These are phyloP conservation scores for Drosophila simulans DNA, from an alignment of 1,140 invertebrate species.

Conservation along the genomic window DNA sequence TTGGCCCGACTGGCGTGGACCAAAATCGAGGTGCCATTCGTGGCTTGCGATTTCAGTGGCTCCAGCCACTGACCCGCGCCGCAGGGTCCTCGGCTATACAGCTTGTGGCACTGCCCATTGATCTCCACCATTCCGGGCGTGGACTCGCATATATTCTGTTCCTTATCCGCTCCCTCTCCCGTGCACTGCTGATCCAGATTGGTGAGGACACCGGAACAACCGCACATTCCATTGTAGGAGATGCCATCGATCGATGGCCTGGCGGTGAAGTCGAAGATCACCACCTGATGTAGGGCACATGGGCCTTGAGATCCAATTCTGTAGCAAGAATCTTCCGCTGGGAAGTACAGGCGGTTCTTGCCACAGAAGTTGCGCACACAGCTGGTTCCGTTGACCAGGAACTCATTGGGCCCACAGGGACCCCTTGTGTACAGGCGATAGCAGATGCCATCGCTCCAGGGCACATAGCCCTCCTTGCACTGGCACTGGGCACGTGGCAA, in stretches of 20 bases:
- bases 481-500: constrained; percentile 85
- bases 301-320: constrained; percentile 90
- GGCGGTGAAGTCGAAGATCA: constrained; percentile 91
- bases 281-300: constrained; percentile 88
- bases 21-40: constrained; percentile 54
- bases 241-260: constrained; percentile 91
- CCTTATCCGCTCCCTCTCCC: constrained; percentile 51
- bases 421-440: constrained; percentile 91
- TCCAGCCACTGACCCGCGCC: constrained; percentile 90
- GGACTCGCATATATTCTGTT: constrained; percentile 86
- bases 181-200: constrained; percentile 82
- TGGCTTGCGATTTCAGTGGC: constrained; percentile 69
- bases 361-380: constrained; percentile 89
- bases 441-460: constrained; percentile 89
- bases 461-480: constrained; percentile 90
- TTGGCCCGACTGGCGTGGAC: constrained; percentile 84
- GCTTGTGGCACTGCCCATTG: constrained; percentile 88
- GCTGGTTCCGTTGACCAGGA: constrained; percentile 87
- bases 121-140: constrained; percentile 87
- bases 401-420: constrained; percentile 88
- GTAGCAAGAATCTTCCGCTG: constrained; percentile 89
- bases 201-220: constrained; percentile 86
- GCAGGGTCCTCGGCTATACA: constrained; percentile 91
- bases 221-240: constrained; percentile 92
- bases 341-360: constrained; percentile 90